These are phyloP conservation scores for Ardeotis arabs DNA, from an alignment of 2,113 vertebrate species.

Conservation along the genomic window DNA sequence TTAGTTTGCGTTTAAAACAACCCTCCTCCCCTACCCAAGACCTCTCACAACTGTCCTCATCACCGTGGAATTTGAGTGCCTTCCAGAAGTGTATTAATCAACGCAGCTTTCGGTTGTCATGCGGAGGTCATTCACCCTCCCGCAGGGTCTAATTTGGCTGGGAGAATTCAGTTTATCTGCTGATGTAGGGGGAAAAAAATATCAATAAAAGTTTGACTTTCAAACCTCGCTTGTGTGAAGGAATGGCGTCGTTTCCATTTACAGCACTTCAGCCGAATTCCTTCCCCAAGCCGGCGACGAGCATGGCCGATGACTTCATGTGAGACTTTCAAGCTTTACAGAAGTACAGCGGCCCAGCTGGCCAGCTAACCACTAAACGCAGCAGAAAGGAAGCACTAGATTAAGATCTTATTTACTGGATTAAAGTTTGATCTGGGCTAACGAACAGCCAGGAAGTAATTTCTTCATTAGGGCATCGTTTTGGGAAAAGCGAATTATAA, in stretches of 20 bases:
- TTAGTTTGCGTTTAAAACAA: rapidly evolving
- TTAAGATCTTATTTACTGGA: not conserved
- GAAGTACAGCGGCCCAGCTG: not conserved
- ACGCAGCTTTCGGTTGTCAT: not conserved
- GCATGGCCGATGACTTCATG: not conserved
- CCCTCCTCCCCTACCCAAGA: not conserved
- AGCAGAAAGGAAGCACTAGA: not conserved
- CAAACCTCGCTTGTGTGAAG: not conserved
- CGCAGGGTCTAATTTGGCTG: not conserved
- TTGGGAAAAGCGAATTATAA: not conserved
- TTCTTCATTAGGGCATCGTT: not conserved
- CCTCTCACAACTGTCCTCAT: conserved; percentile 16
- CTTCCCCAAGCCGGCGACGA: rapidly evolving
- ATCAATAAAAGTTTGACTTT: conserved; percentile 19
- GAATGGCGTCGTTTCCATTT: not conserved
- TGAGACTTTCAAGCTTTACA: not conserved
- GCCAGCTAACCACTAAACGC: not conserved
- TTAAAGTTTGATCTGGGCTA: not conserved
- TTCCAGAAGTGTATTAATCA: conserved; percentile 46
- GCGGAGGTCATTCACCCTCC: not conserved
- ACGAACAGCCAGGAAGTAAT: not conserved
- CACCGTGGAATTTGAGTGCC: conserved; percentile 6
- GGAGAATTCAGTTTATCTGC: not conserved
- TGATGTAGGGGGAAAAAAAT: not conserved
- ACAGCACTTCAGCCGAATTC: not conserved